Percentiles rank a stretch among this genome's conserved stretches.
Evolutionary conservation across 2,797 vertebrate genomes (phyloP).

Genomic region (Rhinichthys osculus): DNA sequence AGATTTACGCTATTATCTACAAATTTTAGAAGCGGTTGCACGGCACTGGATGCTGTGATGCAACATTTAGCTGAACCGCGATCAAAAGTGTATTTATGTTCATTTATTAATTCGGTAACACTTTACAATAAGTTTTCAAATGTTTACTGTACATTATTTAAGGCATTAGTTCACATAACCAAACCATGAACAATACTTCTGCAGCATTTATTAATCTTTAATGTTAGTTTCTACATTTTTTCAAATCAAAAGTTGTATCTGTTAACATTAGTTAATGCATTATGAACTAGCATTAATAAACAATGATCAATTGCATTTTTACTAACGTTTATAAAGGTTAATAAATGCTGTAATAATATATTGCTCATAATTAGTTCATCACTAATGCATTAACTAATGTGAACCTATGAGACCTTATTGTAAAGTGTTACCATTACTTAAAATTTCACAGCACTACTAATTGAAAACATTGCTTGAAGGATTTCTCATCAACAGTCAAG

Average conservation of each 20-base stretch:
- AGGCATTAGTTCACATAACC: not conserved
- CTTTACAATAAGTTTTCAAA: not conserved
- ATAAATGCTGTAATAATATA: not conserved
- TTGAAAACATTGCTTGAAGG: constrained; percentile 16
- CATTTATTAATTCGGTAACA: not conserved
- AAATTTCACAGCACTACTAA: not conserved
- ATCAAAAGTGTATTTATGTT: not conserved
- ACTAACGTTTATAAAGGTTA: not conserved
- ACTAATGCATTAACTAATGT: not conserved
- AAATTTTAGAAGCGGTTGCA: constrained; percentile 19
- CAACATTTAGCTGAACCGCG: not conserved
- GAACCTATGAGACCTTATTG: not conserved
- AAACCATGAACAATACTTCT: not conserved
- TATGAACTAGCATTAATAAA: not conserved
- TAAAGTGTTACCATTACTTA: constrained; percentile 5
- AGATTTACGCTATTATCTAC: constrained; percentile 39
- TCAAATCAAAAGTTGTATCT: not conserved
- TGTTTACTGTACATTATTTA: not conserved
- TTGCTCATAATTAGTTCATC: not conserved
- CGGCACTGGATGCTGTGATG: constrained; percentile 6
- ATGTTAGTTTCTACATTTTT: not conserved
- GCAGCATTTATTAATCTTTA: not conserved
- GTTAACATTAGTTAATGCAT: not conserved
- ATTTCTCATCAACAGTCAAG: not conserved
- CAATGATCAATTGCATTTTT: too few species aligned